These are phyloP conservation scores for Pipistrellus kuhlii DNA, from an alignment of 2,797 vertebrate genomes.

Conservation along the genomic window DNA sequence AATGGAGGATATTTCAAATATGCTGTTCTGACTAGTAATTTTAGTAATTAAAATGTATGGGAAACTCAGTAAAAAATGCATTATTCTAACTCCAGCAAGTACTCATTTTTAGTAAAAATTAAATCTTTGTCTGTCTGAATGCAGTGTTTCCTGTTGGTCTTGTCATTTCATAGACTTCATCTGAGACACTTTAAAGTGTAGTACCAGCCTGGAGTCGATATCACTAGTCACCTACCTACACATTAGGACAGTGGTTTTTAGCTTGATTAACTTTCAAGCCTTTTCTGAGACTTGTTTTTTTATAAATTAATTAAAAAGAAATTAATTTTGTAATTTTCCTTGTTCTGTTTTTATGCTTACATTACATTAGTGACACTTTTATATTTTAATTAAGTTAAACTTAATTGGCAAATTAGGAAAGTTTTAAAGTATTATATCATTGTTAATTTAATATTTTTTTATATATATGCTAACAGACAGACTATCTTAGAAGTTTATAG, in stretches of 20 bases:
- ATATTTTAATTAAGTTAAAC: conserved; percentile 86
- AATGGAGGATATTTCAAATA: neutral
- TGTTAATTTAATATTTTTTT: neutral
- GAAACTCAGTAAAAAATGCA: neutral
- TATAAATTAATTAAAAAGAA: conserved; percentile 72
- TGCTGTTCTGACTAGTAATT: neutral
- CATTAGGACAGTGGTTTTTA: conserved; percentile 47
- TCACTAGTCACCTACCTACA: neutral
- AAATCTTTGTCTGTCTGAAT: neutral
- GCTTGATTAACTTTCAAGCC: conserved; percentile 54
- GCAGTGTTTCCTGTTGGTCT: neutral
- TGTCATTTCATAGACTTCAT: too few relatives aligned
- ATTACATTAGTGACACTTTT: conserved; percentile 88
- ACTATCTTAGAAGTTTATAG: neutral
- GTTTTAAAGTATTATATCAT: too few relatives aligned
- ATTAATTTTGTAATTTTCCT: conserved; percentile 84
- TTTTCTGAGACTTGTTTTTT: conserved; percentile 72
- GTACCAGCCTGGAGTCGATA: neutral
- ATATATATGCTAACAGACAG: fast-evolving
- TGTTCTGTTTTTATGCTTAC: conserved; percentile 88
- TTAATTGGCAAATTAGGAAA: conserved; percentile 87
- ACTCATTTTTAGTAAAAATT: neutral
- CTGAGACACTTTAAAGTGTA: neutral
- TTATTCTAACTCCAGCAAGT: neutral
- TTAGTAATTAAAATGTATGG: neutral